phyloP scores from a whole-genome alignment of 1,140 invertebrate species.

The Caenorhabditis inopinata region DNA sequence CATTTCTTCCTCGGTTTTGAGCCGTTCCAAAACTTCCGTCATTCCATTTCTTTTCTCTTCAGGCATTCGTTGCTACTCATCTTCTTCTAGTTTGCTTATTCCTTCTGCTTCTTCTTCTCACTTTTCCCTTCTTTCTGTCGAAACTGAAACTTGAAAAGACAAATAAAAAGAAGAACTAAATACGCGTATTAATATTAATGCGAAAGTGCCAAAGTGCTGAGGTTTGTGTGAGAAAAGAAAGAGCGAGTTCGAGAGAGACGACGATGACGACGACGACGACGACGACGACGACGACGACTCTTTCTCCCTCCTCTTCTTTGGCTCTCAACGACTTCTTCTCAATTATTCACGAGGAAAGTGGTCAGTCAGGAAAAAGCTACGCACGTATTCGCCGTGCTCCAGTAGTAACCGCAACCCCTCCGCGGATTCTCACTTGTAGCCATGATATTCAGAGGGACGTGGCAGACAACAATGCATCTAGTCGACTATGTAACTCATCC shows the following conservation, averaged over 20 bases:
- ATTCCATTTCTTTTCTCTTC: slow-evolving; percentile 12
- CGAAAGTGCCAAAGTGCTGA: neutral
- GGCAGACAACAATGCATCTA: neutral
- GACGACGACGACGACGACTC: no score
- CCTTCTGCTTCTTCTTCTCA: neutral
- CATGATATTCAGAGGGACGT: neutral
- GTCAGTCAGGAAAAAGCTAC: neutral
- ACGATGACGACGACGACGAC: no score
- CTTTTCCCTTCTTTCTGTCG: neutral
- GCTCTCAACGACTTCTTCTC: slow-evolving; percentile 20
- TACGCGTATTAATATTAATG: slow-evolving; percentile 30
- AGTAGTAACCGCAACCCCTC: neutral
- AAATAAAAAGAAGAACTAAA: neutral
- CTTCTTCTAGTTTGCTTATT: neutral
- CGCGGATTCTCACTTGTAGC: neutral
- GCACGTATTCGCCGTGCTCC: neutral
- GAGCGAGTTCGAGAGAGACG: neutral
- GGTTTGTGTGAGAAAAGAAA: neutral
- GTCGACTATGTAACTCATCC: no score
- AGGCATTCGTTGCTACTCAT: neutral
- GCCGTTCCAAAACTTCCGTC: slow-evolving; percentile 30
- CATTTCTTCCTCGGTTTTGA: no score
- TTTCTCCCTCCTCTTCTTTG: neutral
- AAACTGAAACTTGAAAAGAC: neutral
- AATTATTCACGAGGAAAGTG: slow-evolving; percentile 33